phyloP scores from a whole-genome alignment of 2,113 vertebrate genomes.

The Corydoras maculifer region DNA sequence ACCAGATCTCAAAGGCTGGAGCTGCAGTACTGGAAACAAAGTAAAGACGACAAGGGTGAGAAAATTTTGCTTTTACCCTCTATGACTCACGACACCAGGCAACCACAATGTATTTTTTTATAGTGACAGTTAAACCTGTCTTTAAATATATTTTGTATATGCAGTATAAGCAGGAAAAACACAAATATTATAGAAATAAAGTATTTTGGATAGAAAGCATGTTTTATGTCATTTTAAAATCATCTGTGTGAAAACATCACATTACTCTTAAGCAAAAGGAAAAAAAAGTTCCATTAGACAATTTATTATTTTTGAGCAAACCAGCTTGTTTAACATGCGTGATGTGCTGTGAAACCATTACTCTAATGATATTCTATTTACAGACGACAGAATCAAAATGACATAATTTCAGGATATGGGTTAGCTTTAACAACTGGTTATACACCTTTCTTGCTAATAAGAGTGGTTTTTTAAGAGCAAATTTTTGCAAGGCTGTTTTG shows the following conservation, averaged over 20 bases:
- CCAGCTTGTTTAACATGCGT: not conserved
- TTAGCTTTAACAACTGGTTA: no score
- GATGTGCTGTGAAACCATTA: not conserved
- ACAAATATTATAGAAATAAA: not conserved
- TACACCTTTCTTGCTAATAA: no score
- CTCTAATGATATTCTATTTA: not conserved
- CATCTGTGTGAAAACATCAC: not conserved
- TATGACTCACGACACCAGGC: not conserved
- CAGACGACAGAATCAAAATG: not conserved
- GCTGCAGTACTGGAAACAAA: no score
- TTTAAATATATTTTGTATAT: slow-evolving; percentile 4
- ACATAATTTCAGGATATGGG: not conserved
- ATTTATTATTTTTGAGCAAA: not conserved
- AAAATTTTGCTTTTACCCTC: not conserved
- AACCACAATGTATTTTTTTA: no score
- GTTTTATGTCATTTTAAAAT: no score
- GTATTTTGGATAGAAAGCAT: not conserved
- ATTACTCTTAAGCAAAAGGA: not conserved
- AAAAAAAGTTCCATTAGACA: not conserved
- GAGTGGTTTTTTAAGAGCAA: no score
- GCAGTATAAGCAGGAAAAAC: not conserved
- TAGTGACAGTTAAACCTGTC: not conserved
- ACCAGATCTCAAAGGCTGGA: no score
- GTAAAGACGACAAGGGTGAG: slow-evolving; percentile 68
- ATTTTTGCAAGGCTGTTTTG: no score